Base-by-base conservation (phyloP, 2,113 vertebrate genomes). In the Phrynosoma blainvillii region DNA sequence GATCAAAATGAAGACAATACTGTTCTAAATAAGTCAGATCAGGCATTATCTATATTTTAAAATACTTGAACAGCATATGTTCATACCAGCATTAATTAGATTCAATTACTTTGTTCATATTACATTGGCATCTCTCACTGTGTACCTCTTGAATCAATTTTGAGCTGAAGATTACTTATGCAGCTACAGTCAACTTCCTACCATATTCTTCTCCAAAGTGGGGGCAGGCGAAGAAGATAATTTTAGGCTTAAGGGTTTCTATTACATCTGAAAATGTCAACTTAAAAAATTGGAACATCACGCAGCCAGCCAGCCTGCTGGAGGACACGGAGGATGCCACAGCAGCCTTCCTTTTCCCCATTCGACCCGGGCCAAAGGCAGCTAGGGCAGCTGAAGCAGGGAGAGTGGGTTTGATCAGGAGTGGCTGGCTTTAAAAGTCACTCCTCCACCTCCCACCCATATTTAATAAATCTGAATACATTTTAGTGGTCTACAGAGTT, bases 11-110 rank as follows among this genome's bases (percentile, higher is more conserved):
- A 36, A 62, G 30, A 54, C 59, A 54, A 65, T 20, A 52, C 13
- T 56, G 21, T 52, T 70, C 9, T 7, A 70, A 23, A 56, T 21
- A 40, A 54, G 3, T 54, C 10, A 78, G 36, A 1, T 62, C 20
- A 32, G 71, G n/a, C 20, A n/a, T 65, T 66, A 71, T 79, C 32
- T 30, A 40, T 87, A 70, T 87, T 79, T 52, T 78, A 78, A 68
- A 32, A 52, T 21, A 82, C 10, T 56, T 30, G 13, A 54, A 40
- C 2, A n/a, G 76, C 52, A 54, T 71, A 40, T 3, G 32, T 5
- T 47, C 47, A 47, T 47, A 47, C 47, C 47, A 47, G 47, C 5
- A 73, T n/a, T 56, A 8, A 54, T 73, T 84, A n/a, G 27, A 71
- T 54, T 84, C 5, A 73, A 23, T 10, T 47, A 30, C 68, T 73